A percentile compares a stretch with the other conserved stretches of the same genome.
These are phyloP conservation scores for Eristalinus aeneus DNA, from an alignment of 2,888 invertebrate species.

Conservation along the genomic window DNA sequence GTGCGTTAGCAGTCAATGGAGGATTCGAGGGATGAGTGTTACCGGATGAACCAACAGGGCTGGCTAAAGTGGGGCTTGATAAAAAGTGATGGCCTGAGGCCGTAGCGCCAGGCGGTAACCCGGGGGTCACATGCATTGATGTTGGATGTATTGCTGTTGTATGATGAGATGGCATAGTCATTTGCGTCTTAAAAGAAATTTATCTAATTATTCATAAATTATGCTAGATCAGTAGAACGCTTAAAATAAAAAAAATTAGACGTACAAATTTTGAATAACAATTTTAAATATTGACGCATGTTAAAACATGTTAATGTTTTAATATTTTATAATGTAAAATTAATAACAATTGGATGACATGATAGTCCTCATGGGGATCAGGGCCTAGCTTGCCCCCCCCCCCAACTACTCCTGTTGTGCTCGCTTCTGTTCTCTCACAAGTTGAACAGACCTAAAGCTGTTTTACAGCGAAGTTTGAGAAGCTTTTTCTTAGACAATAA, in stretches of 20 bases:
- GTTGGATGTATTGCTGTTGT: conserved; percentile 83
- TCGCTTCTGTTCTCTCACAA: too few relatives aligned
- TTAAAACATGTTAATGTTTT: too few relatives aligned
- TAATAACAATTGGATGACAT: too few relatives aligned
- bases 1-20: conserved; percentile 86
- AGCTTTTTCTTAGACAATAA: too few relatives aligned
- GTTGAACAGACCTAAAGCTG: too few relatives aligned
- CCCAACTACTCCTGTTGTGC: too few relatives aligned
- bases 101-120: conserved; percentile 74
- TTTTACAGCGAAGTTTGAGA: too few relatives aligned
- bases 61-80: conserved; percentile 96
- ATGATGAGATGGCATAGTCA: conserved; percentile 82
- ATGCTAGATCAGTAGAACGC: conserved; percentile 44
- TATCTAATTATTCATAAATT: conserved; percentile 64
- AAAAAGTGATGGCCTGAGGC: conserved; percentile 89
- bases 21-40: conserved; percentile 80
- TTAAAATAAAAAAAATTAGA: conserved; percentile 37
- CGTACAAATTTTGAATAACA: conserved; percentile 65
- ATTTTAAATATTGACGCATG: not conserved
- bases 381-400: too few relatives aligned
- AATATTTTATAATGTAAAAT: too few relatives aligned
- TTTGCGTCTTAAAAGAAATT: conserved; percentile 80
- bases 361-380: too few relatives aligned
- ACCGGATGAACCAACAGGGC: conserved; percentile 86
- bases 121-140: conserved; percentile 85